These are phyloP conservation scores for Apis dorsata DNA, from an alignment of 1,140 invertebrate genomes.

Conservation along the genomic window DNA sequence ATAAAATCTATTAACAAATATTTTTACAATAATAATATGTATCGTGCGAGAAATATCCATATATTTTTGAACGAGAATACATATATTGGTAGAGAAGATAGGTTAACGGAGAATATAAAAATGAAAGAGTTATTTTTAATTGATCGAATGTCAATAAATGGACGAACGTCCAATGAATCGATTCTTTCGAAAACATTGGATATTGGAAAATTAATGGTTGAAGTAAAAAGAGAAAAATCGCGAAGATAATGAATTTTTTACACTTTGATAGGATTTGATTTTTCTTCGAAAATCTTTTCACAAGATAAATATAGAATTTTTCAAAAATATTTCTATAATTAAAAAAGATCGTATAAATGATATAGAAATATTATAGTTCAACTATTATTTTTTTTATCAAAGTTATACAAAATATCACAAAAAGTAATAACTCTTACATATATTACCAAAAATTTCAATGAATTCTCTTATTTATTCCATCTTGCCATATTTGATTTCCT, in stretches of 20 bases:
- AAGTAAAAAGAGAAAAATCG: not conserved
- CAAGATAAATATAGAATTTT: no score
- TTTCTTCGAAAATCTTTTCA: not conserved
- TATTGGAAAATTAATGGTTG: slow-evolving; percentile 23
- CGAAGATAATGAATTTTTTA: not conserved
- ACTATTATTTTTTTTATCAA: no score
- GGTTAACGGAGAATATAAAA: no score
- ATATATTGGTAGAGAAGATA: no score
- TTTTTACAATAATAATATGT: no score
- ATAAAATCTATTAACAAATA: no score
- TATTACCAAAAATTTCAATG: not conserved
- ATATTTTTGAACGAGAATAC: no score
- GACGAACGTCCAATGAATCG: slow-evolving; percentile 29
- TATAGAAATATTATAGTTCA: no score
- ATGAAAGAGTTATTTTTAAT: slow-evolving; percentile 51
- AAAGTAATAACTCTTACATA: not conserved
- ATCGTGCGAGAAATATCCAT: no score
- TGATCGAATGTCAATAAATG: slow-evolving; percentile 44
- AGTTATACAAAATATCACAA: no score
- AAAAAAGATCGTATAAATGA: no score
- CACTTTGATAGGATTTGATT: not conserved
- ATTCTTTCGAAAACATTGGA: slow-evolving; percentile 28
- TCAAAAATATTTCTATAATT: no score
- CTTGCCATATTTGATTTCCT: not conserved
- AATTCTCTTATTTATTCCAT: not conserved